These are phyloP conservation scores for Mastacembelus armatus DNA, from an alignment of 2,797 vertebrate genomes.

Conservation along the genomic window DNA sequence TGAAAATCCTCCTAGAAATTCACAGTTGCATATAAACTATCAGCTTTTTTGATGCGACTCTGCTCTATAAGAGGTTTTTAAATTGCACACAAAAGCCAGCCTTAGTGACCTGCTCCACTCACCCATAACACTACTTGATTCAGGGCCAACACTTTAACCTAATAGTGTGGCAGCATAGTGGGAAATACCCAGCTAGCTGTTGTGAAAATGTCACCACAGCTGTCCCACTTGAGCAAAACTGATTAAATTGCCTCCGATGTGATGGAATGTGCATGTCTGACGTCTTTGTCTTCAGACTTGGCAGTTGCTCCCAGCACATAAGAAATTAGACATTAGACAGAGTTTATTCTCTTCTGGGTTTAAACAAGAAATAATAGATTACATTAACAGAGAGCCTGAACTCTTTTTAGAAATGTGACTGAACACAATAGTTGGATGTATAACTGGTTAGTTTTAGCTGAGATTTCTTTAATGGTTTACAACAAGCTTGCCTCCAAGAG, in stretches of 20 bases:
- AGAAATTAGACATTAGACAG: neutral
- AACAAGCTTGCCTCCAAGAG: neutral
- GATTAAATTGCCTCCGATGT: conserved; percentile 11
- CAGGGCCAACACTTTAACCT: neutral
- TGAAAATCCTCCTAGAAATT: neutral
- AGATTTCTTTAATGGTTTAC: conserved; percentile 9
- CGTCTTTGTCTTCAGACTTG: neutral
- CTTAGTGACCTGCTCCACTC: neutral
- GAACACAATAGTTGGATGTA: no score
- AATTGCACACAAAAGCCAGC: neutral
- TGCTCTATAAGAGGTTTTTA: neutral
- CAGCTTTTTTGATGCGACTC: neutral
- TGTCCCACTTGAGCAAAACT: conserved; percentile 5
- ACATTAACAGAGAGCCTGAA: neutral
- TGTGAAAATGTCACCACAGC: neutral
- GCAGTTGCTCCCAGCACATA: neutral
- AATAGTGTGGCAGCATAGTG: neutral
- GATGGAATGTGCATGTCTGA: neutral
- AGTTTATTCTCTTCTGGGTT: neutral
- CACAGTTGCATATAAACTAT: neutral
- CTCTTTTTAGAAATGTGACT: neutral
- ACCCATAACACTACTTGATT: conserved; percentile 14
- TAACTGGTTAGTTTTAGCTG: neutral
- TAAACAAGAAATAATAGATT: neutral
- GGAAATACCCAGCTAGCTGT: neutral